Evolutionary conservation across 2,797 vertebrate genomes (phyloP).

Genomic region (Danionella dracula): DNA sequence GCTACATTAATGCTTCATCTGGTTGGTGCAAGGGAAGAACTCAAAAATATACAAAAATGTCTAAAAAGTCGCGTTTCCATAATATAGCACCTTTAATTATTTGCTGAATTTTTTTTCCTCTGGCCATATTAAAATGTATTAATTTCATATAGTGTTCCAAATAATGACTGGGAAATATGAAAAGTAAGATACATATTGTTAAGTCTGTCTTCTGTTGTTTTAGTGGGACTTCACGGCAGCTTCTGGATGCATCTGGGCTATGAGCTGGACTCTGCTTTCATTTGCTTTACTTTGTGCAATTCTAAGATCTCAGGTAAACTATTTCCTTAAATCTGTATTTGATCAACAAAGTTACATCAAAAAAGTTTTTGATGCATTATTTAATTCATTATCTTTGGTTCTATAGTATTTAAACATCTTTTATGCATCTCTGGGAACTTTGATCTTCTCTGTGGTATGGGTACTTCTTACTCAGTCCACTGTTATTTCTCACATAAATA

Average conservation of each 20-base stretch:
- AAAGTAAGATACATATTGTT: background rate
- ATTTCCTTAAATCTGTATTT: background rate
- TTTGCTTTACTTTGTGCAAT: slow-evolving; percentile 70
- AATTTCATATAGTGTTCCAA: background rate
- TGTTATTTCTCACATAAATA: background rate
- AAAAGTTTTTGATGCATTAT: background rate
- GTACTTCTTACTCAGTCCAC: background rate
- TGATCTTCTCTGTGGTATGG: slow-evolving; percentile 76
- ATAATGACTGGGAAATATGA: background rate
- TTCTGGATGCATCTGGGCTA: slow-evolving; percentile 60
- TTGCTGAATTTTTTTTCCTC: no score
- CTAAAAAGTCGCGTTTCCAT: no score
- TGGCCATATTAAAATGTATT: no score
- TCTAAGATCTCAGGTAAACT: slow-evolving; percentile 65
- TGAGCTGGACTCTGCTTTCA: slow-evolving; percentile 60
- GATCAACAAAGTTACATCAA: no score
- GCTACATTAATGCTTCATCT: no score
- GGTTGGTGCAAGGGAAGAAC: no score
- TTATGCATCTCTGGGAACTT: slow-evolving; percentile 71
- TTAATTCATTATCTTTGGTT: slow-evolving; percentile 15
- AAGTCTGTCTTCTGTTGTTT: background rate
- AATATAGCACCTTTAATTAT: no score
- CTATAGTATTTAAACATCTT: slow-evolving; percentile 68
- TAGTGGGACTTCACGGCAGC: slow-evolving; percentile 76
- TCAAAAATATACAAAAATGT: no score